Conservation (phyloP, 2,888 invertebrate genomes). For the Belgica antarctica region DNA sequence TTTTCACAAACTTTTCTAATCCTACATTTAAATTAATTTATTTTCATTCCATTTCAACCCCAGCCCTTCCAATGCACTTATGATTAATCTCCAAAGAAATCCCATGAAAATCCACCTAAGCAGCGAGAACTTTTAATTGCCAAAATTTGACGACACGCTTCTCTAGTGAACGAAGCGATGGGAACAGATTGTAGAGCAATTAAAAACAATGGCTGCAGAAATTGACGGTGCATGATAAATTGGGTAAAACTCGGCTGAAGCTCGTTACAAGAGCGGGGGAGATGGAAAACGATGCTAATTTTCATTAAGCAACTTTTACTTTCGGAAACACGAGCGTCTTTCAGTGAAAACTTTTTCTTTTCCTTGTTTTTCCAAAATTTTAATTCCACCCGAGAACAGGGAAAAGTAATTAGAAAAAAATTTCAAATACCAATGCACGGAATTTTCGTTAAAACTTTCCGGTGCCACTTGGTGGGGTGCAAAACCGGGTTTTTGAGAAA, state of each 20-base stretch:
- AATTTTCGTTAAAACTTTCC: conserved; percentile 38
- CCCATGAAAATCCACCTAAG: too few species aligned
- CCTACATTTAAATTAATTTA: too few species aligned
- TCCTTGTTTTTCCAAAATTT: not conserved
- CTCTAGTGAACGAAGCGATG: too few species aligned
- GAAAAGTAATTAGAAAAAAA: conserved; percentile 39
- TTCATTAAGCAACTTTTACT: conserved; percentile 26
- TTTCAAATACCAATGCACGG: conserved; percentile 38
- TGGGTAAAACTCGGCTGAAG: conserved; percentile 25
- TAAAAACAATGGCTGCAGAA: conserved; percentile 36
- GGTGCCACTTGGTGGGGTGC: too few species aligned
- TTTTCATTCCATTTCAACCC: too few species aligned
- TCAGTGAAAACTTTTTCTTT: not conserved
- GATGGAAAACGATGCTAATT: conserved; percentile 38
- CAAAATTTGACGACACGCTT: not conserved
- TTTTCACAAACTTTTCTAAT: too few species aligned
- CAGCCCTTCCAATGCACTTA: too few species aligned
- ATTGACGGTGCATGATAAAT: conserved; percentile 44
- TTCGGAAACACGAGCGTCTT: not conserved
- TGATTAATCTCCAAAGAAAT: too few species aligned
- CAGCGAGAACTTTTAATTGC: not conserved
- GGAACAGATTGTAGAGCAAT: conserved; percentile 39
- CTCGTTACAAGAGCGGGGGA: too few species aligned
- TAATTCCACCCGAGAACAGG: conserved; percentile 14
- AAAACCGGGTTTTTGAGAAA: conserved; percentile 26